Evolutionary conservation across 2,797 vertebrate genomes (phyloP).

Genomic region (Leuciscus waleckii): DNA sequence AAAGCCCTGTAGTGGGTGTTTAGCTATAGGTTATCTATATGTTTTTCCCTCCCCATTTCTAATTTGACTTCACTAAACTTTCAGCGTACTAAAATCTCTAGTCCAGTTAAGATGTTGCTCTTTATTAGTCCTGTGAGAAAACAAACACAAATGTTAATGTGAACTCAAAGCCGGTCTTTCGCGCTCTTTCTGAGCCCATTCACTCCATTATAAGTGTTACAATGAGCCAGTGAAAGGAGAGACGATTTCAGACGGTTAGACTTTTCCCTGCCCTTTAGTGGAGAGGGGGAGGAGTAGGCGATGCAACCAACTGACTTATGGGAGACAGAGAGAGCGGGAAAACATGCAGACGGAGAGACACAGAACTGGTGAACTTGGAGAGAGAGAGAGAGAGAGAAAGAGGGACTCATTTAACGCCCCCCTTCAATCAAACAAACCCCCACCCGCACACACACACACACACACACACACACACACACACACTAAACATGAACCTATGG

Average conservation of each 20-base stretch:
- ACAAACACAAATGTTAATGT: conserved; percentile 14
- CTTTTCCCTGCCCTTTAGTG: conserved; percentile 44
- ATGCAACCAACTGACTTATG: conserved; percentile 54
- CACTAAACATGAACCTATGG: background rate
- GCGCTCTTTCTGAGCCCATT: conserved; percentile 54
- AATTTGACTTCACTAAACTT: background rate
- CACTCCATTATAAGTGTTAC: conserved; percentile 45
- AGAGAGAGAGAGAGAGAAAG: conserved; percentile 38
- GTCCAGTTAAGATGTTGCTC: background rate
- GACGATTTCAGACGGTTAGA: conserved; percentile 57
- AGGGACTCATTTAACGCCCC: conserved; percentile 64
- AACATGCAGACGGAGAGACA: conserved; percentile 59
- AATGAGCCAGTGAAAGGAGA: conserved; percentile 56
- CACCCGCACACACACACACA: conserved; percentile 15
- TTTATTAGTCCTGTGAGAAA: conserved; percentile 10
- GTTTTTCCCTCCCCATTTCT: background rate
- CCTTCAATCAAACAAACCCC: conserved; percentile 56
- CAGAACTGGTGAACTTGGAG: conserved; percentile 13
- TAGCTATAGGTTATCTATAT: background rate
- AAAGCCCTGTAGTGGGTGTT: background rate
- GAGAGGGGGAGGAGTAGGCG: conserved; percentile 22
- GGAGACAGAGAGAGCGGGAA: conserved; percentile 65
- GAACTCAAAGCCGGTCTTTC: conserved; percentile 45
- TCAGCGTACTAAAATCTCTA: background rate
- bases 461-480: background rate